Conservation (phyloP, 2,888 invertebrate genomes). For the Mactromeris polynyma region DNA sequence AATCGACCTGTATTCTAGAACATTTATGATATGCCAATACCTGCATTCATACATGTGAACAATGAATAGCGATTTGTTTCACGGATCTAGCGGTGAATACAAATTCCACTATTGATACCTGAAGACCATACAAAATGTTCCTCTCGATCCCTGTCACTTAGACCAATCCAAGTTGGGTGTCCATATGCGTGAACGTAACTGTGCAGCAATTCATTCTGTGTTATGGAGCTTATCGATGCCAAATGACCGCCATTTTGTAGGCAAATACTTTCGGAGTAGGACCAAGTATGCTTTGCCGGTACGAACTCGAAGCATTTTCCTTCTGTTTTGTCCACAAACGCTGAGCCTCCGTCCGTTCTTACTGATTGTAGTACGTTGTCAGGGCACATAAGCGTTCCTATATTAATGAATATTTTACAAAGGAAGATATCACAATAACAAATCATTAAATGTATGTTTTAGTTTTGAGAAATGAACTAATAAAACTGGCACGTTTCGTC, state of each 20-base stretch:
- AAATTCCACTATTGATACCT: not conserved
- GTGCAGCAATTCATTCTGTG: not conserved
- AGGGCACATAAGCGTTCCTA: constrained; percentile 6
- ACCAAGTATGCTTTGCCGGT: not conserved
- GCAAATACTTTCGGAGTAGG: constrained; percentile 8
- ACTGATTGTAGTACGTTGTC: not conserved
- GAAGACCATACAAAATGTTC: constrained; percentile 33
- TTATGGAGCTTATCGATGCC: not conserved
- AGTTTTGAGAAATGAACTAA: no score
- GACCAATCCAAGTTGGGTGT: constrained; percentile 18
- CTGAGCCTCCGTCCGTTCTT: not conserved
- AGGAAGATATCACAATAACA: no score
- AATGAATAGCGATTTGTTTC: not conserved
- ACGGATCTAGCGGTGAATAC: not conserved
- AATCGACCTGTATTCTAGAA: not conserved
- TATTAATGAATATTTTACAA: not conserved
- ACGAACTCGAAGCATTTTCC: constrained; percentile 23
- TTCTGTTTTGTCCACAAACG: not conserved
- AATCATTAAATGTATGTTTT: no score
- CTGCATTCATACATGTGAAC: not conserved
- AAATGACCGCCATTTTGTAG: constrained; percentile 13
- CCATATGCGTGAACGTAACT: constrained; percentile 11
- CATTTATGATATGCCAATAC: not conserved
- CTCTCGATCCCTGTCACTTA: constrained; percentile 3
- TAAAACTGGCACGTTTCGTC: no score